phyloP scores from a whole-genome alignment of 2,113 vertebrate species.

The Oncorhynchus mykiss region DNA sequence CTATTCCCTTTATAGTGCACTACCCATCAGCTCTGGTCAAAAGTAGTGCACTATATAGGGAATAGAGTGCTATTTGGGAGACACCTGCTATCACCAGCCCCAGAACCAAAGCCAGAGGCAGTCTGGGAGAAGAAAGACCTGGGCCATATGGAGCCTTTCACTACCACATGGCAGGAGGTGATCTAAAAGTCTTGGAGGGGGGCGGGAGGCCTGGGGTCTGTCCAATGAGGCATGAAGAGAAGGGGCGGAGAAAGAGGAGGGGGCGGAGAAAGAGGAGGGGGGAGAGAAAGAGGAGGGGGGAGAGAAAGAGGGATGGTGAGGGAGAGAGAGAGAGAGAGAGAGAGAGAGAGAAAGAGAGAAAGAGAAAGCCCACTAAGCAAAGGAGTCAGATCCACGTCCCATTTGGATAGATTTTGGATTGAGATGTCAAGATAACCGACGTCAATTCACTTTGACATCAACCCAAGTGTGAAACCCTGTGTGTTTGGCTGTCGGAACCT shows the following conservation, averaged over 20 bases:
- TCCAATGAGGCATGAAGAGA: not conserved
- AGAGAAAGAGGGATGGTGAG: not conserved
- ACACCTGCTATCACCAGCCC: conserved; percentile 7
- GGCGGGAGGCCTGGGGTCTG: conserved; percentile 18
- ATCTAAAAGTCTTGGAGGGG: conserved; percentile 57
- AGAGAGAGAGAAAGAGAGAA: no score
- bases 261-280: not conserved
- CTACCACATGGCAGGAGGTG: conserved; percentile 58
- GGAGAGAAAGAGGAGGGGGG: not conserved
- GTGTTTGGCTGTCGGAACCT: no score
- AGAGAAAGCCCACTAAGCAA: not conserved
- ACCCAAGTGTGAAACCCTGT: no score
- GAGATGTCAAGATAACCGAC: no score
- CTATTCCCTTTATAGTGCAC: no score
- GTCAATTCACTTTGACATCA: no score
- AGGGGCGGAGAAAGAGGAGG: not conserved
- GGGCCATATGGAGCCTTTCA: conserved; percentile 67
- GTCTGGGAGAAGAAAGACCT: conserved; percentile 16
- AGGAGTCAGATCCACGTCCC: no score
- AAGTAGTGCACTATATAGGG: no score
- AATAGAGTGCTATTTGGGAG: no score
- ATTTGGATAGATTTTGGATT: no score
- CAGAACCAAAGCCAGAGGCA: not conserved
- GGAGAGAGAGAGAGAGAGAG: not conserved
- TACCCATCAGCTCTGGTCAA: no score